These are phyloP conservation scores for Steinernema khuongi DNA, from an alignment of 1,140 invertebrate genomes.

Conservation along the genomic window DNA sequence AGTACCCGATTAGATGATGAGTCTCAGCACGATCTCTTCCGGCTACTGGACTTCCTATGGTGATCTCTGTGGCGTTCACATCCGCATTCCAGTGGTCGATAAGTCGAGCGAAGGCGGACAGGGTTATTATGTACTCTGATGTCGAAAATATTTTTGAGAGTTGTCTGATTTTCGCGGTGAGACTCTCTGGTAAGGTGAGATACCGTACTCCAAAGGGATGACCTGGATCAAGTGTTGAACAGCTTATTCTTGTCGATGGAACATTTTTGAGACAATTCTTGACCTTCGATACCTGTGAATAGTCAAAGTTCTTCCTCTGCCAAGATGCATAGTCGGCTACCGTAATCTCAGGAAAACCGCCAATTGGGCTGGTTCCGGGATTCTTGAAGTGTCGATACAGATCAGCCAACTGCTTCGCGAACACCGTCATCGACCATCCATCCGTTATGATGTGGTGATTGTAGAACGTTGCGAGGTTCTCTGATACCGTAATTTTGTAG, in stretches of 20 bases:
- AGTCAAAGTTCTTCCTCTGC: constrained; percentile 1
- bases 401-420: constrained; percentile 42
- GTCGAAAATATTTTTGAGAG: constrained; percentile 26
- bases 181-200: not conserved
- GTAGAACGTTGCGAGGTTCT: constrained; percentile 32
- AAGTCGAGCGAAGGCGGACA: constrained; percentile 21
- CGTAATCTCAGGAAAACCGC: not conserved
- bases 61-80: constrained; percentile 22
- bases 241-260: not conserved
- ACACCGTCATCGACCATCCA: constrained; percentile 54
- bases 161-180: not conserved
- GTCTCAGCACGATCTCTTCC: constrained; percentile 37
- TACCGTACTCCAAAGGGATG: not conserved
- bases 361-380: not conserved
- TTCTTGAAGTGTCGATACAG: constrained; percentile 25
- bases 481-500: not conserved
- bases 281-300: not conserved
- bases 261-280: not conserved
- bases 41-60: constrained; percentile 40
- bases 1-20: constrained; percentile 47
- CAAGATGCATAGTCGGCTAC: constrained; percentile 5
- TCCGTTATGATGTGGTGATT: constrained; percentile 54
- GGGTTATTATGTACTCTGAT: constrained; percentile 17
- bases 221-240: not conserved
- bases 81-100: constrained; percentile 22